Evolutionary conservation across 1,140 invertebrate species (phyloP).

Genomic region (Solen grandis): DNA sequence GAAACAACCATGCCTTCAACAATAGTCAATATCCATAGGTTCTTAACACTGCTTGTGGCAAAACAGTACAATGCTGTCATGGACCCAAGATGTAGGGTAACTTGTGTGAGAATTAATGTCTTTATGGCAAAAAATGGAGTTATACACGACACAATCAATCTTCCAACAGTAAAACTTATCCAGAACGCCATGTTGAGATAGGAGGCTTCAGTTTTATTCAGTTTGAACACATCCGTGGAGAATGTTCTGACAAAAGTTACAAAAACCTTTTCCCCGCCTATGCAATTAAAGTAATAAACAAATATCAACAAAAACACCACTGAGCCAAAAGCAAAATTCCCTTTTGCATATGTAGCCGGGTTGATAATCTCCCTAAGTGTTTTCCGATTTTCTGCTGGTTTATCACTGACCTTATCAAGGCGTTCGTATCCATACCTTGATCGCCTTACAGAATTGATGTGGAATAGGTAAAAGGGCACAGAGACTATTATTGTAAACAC

Average conservation of each 20-base stretch:
- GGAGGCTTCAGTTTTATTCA: constrained; percentile 30
- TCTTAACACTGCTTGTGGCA: neutral
- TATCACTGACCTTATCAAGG: neutral
- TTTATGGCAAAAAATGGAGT: constrained; percentile 4
- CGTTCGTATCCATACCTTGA: neutral
- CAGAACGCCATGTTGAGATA: constrained; percentile 39
- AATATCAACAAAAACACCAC: constrained; percentile 3
- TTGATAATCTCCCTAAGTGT: constrained; percentile 34
- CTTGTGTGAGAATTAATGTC: constrained; percentile 7
- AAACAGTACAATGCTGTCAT: constrained; percentile 6
- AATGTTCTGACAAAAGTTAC: constrained; percentile 40
- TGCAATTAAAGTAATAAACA: constrained; percentile 39
- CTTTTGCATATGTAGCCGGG: constrained; percentile 47
- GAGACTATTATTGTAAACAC: constrained; percentile 20
- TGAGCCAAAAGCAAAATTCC: constrained; percentile 30
- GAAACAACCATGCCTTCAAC: constrained; percentile 21
- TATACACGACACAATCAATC: constrained; percentile 25
- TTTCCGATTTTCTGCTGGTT: neutral
- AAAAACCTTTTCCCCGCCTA: constrained; percentile 47
- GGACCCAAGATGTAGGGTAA: neutral
- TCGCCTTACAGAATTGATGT: neutral
- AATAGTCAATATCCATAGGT: constrained; percentile 26
- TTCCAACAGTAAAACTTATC: constrained; percentile 33
- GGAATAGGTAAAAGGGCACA: constrained; percentile 42
- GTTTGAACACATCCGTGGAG: constrained; percentile 42